phyloP scores from a whole-genome alignment of 2,888 invertebrate species.

The Lathronympha strigana region DNA sequence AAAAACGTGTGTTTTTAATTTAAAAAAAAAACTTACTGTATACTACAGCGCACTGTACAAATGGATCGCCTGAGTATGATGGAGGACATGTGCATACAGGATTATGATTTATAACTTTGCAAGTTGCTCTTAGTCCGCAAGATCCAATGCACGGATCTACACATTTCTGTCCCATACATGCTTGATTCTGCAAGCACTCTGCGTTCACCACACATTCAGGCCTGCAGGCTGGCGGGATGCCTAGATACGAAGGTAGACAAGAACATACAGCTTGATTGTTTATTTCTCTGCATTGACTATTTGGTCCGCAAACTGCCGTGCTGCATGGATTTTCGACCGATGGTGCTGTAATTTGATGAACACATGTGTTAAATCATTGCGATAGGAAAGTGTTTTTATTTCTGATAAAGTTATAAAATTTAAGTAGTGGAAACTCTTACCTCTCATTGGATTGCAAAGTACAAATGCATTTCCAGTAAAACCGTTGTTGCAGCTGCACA shows the following conservation, averaged over 20 bases:
- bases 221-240: slow-evolving; percentile 88
- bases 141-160: slow-evolving; percentile 89
- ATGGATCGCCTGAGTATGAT: slow-evolving; percentile 87
- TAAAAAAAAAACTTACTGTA: slow-evolving; percentile 61
- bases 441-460: slow-evolving; percentile 79
- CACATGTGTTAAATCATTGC: not conserved
- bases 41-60: slow-evolving; percentile 77
- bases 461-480: slow-evolving; percentile 85
- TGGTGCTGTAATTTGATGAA: slow-evolving; percentile 53
- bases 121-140: slow-evolving; percentile 86
- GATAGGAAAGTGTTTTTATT: not conserved
- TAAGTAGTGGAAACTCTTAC: slow-evolving; percentile 61
- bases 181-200: slow-evolving; percentile 87
- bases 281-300: slow-evolving; percentile 86
- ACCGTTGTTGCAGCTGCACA: slow-evolving; percentile 87
- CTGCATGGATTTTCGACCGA: slow-evolving; percentile 84
- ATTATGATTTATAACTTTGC: slow-evolving; percentile 89
- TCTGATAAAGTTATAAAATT: not conserved
- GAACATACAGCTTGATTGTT: slow-evolving; percentile 89
- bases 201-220: slow-evolving; percentile 89
- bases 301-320: slow-evolving; percentile 90
- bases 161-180: slow-evolving; percentile 89
- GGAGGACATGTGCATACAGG: slow-evolving; percentile 89
- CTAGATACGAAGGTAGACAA: slow-evolving; percentile 88
- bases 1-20: not conserved